Percentiles rank a stretch among this genome's conserved stretches.
These are phyloP conservation scores for Bothrops jararaca DNA, from an alignment of 2,113 vertebrate species.

Conservation along the genomic window DNA sequence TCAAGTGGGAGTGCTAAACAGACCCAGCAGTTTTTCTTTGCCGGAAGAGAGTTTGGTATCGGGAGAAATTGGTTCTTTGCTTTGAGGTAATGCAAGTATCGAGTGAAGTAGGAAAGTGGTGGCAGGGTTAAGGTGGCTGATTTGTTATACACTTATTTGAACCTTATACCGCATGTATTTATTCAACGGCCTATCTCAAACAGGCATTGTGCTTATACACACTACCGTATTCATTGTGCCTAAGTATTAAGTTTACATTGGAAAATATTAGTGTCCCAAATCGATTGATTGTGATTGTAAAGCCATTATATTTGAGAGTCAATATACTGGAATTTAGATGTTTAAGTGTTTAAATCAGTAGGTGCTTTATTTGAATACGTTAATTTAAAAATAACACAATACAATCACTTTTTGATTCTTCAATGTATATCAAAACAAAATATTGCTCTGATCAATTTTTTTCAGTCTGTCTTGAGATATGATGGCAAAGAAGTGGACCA, in stretches of 20 bases:
- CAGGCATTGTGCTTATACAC: background rate
- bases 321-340: background rate
- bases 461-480: slow-evolving; percentile 37
- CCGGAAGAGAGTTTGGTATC: background rate
- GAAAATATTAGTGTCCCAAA: background rate
- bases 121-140: background rate
- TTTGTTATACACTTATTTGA: background rate
- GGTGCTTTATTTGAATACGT: fast-evolving
- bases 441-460: background rate
- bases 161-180: background rate
- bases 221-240: background rate
- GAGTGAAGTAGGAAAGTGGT: background rate
- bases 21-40: background rate
- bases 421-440: fast-evolving
- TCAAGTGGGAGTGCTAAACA: fast-evolving
- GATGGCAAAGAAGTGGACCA: slow-evolving; percentile 82
- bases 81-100: background rate
- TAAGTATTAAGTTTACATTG: background rate
- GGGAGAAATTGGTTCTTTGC: background rate
- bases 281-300: background rate
- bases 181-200: background rate
- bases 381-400: fast-evolving
- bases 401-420: fast-evolving
- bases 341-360: background rate
- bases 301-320: background rate